Percentiles rank a stretch among this genome's conserved stretches.
phyloP scores from a whole-genome alignment of 2,113 vertebrate species.

The Brachirus orientalis region DNA sequence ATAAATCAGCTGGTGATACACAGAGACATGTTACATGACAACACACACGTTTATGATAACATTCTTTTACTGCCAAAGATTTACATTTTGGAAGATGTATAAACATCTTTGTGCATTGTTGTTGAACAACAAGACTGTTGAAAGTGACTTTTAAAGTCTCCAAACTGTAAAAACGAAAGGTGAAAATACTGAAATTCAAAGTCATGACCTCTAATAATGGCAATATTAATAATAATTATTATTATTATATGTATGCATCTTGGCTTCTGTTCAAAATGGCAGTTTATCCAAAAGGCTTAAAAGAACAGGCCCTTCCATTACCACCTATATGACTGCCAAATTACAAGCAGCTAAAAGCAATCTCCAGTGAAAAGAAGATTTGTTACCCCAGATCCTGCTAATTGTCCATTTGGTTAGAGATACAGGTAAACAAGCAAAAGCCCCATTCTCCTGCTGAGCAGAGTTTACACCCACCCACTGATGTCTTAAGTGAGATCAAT shows the following conservation, averaged over 20 bases:
- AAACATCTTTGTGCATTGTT: too few species aligned
- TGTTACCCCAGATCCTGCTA: slow-evolving; percentile 61
- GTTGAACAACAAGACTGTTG: too few species aligned
- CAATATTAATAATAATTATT: not conserved
- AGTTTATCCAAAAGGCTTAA: slow-evolving; percentile 51
- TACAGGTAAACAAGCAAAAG: slow-evolving; percentile 50
- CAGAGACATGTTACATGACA: too few species aligned
- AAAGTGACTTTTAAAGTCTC: too few species aligned
- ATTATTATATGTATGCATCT: slow-evolving; percentile 17
- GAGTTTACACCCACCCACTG: slow-evolving; percentile 44
- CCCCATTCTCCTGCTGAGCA: slow-evolving; percentile 24
- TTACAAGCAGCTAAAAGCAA: slow-evolving; percentile 35
- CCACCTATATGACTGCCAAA: slow-evolving; percentile 57
- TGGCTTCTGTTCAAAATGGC: slow-evolving; percentile 46
- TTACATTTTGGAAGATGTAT: not conserved
- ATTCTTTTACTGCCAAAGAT: not conserved
- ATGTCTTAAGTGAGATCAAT: slow-evolving; percentile 46
- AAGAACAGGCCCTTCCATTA: slow-evolving; percentile 31
- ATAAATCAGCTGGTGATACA: not conserved
- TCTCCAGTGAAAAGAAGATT: slow-evolving; percentile 46
- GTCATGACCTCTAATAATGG: too few species aligned
- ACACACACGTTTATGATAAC: too few species aligned
- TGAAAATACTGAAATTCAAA: too few species aligned
- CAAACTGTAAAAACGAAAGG: too few species aligned
- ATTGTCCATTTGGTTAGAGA: slow-evolving; percentile 73